These are phyloP conservation scores for Perithous albicinctus DNA, from an alignment of 2,888 invertebrate genomes.

Conservation along the genomic window DNA sequence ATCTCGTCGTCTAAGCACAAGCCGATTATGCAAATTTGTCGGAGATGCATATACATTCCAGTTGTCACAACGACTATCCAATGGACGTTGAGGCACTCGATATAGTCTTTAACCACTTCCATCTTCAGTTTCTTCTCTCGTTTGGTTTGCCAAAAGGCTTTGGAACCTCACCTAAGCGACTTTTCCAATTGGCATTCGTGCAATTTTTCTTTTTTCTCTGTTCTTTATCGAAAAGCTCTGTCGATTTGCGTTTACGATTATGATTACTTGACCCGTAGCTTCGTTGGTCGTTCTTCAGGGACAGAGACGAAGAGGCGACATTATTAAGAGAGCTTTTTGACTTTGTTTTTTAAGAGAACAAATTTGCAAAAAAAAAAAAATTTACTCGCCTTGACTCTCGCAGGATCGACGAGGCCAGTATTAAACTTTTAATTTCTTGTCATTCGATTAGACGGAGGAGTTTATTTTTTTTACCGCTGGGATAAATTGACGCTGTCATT, in stretches of 20 bases:
- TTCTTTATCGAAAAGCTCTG: not conserved
- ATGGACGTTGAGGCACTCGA: slow-evolving; percentile 79
- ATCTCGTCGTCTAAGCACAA: slow-evolving; percentile 77
- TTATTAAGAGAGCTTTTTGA: slow-evolving; percentile 7
- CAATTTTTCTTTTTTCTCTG: not conserved
- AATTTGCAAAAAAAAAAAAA: no score
- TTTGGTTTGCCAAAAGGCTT: not conserved
- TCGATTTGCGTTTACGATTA: slow-evolving; percentile 1
- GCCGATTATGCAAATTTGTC: slow-evolving; percentile 82
- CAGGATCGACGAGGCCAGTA: not conserved
- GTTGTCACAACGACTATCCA: slow-evolving; percentile 81
- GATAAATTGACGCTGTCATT: slow-evolving; percentile 39
- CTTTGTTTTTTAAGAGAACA: no score
- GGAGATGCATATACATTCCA: slow-evolving; percentile 81
- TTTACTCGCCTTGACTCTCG: not conserved
- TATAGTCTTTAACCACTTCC: slow-evolving; percentile 78
- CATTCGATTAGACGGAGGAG: slow-evolving; percentile 7
- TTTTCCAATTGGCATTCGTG: not conserved
- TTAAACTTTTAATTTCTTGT: slow-evolving; percentile 44
- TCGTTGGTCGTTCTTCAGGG: not conserved
- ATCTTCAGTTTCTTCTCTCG: slow-evolving; percentile 66
- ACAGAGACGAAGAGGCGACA: slow-evolving; percentile 19
- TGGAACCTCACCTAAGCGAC: slow-evolving; percentile 5
- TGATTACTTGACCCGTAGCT: not conserved
- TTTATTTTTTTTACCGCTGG: slow-evolving; percentile 1